Percentiles rank a stretch among this genome's conserved stretches.
These are phyloP conservation scores for Tretioscincus oriximinensis DNA, from an alignment of 2,113 vertebrate genomes.

Conservation along the genomic window DNA sequence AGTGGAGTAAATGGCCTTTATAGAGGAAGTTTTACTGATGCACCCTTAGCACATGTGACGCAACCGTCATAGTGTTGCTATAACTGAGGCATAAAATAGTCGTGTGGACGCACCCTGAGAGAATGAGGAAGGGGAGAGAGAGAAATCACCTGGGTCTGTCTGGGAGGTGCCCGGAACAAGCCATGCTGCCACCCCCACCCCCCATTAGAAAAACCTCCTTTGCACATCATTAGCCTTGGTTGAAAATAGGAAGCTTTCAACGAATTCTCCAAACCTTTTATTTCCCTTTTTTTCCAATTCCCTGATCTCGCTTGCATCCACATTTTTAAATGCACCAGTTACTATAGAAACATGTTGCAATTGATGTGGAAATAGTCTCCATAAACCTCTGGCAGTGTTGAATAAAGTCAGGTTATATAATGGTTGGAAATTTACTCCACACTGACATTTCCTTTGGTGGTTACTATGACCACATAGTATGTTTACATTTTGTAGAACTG, in stretches of 20 bases:
- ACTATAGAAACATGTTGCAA: slow-evolving; percentile 76
- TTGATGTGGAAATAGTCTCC: slow-evolving; percentile 58
- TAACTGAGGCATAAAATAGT: no score
- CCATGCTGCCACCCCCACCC: not conserved
- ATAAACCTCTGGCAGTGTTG: slow-evolving; percentile 59
- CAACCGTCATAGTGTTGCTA: no score
- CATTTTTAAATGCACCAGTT: slow-evolving; percentile 74
- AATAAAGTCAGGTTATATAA: slow-evolving; percentile 61
- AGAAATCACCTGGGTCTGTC: no score
- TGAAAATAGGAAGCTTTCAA: slow-evolving; percentile 25
- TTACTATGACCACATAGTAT: slow-evolving; percentile 49
- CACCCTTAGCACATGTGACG: no score
- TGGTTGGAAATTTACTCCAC: slow-evolving; percentile 64
- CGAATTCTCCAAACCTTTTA: not conserved
- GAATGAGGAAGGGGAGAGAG: no score
- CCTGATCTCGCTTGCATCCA: slow-evolving; percentile 54
- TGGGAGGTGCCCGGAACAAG: not conserved
- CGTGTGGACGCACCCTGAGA: no score
- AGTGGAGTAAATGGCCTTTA: no score
- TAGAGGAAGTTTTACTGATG: no score
- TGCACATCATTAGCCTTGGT: not conserved
- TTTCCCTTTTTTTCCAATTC: slow-evolving; percentile 20
- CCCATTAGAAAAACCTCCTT: not conserved
- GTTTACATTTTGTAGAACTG: slow-evolving; percentile 11
- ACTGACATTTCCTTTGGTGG: slow-evolving; percentile 38